Percentiles rank a stretch among this genome's conserved stretches.
These are phyloP conservation scores for Apodemia zela DNA, from an alignment of 2,888 invertebrate species.

Conservation along the genomic window DNA sequence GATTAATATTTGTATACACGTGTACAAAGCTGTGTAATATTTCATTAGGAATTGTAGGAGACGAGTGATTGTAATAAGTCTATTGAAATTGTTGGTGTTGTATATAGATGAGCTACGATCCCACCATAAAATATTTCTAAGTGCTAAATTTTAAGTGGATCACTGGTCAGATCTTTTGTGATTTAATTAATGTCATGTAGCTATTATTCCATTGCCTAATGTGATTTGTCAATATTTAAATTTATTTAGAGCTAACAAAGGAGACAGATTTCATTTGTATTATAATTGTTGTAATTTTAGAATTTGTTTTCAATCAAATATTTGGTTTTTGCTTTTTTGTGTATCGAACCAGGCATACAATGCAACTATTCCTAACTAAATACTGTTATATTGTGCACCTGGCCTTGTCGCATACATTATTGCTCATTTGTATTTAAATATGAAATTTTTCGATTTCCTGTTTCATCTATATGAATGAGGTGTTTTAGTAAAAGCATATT, in stretches of 20 bases:
- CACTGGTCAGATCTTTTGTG: constrained; percentile 58
- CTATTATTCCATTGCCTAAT: constrained; percentile 73
- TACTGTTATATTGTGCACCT: constrained; percentile 12
- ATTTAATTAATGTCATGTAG: constrained; percentile 55
- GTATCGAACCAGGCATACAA: constrained; percentile 12
- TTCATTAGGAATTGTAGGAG: constrained; percentile 58
- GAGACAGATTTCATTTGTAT: constrained; percentile 31
- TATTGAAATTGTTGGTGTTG: constrained; percentile 74
- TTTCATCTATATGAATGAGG: constrained; percentile 19
- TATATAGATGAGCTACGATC: constrained; percentile 78
- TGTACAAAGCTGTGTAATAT: constrained; percentile 43
- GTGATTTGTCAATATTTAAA: constrained; percentile 58
- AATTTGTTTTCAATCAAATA: constrained; percentile 18
- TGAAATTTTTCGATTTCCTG: constrained; percentile 15
- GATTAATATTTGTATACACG: constrained; percentile 12
- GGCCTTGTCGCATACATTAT: constrained; percentile 13
- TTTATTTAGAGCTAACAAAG: constrained; percentile 33
- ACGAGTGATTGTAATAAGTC: constrained; percentile 74
- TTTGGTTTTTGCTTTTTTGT: constrained; percentile 14
- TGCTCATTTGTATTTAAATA: constrained; percentile 20
- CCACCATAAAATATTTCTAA: constrained; percentile 78
- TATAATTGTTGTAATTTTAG: constrained; percentile 27
- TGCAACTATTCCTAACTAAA: constrained; percentile 13
- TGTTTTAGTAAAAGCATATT: constrained; percentile 23
- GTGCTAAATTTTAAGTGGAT: constrained; percentile 73